Evolutionary conservation across 2,888 invertebrate species (phyloP).

Genomic region (Phasia obesa): DNA sequence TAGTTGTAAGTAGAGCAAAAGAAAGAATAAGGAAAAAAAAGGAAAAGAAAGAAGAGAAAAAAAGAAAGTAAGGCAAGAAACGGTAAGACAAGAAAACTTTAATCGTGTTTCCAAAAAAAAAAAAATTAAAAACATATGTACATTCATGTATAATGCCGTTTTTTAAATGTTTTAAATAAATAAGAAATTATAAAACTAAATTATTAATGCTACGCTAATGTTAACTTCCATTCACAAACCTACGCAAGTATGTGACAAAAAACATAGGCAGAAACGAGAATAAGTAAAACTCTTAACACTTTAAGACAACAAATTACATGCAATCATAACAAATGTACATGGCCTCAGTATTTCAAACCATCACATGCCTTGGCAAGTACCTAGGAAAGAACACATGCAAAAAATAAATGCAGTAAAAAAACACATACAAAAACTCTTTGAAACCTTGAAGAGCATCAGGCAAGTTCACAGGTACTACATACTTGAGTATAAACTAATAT

Average conservation of each 20-base stretch:
- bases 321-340: conserved; percentile 62
- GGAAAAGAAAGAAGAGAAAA: too few species aligned
- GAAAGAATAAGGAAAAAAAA: too few species aligned
- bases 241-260: conserved; percentile 34
- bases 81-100: too few species aligned
- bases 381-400: conserved; percentile 44
- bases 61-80: too few species aligned
- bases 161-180: too few species aligned
- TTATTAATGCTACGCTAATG: neutral
- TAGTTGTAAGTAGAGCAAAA: too few species aligned
- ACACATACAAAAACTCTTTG: neutral
- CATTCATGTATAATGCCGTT: too few species aligned
- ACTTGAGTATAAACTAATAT: conserved; percentile 4
- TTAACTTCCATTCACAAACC: neutral
- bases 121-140: too few species aligned
- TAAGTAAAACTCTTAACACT: conserved; percentile 52
- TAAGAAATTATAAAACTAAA: neutral
- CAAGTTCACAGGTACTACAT: conserved; percentile 21
- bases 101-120: too few species aligned
- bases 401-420: conserved; percentile 10
- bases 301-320: conserved; percentile 57
- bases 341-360: conserved; percentile 47
- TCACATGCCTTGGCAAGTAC: conserved; percentile 49
- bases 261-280: conserved; percentile 7
- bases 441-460: conserved; percentile 57